These are phyloP conservation scores for Agonum fuliginosum DNA, from an alignment of 2,888 invertebrate genomes.

Conservation along the genomic window DNA sequence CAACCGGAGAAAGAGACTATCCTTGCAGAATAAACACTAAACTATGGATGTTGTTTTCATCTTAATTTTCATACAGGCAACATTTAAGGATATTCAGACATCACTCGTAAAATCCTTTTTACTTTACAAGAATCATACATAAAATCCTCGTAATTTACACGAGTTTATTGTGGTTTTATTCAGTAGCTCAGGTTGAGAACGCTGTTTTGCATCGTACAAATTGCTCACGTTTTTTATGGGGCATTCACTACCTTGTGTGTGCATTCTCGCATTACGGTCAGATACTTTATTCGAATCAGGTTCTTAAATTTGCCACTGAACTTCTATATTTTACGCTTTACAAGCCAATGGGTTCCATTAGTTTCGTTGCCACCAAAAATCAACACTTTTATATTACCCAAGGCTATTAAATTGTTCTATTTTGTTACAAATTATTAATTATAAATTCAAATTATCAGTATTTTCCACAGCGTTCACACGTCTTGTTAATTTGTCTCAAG, in stretches of 20 bases:
- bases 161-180: slow-evolving; percentile 35
- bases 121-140: slow-evolving; percentile 30
- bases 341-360: too few relatives aligned
- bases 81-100: not conserved
- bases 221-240: slow-evolving; percentile 4
- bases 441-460: too few relatives aligned
- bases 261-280: slow-evolving; percentile 24
- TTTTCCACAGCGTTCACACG: too few relatives aligned
- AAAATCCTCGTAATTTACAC: slow-evolving; percentile 30
- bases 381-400: too few relatives aligned
- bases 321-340: too few relatives aligned
- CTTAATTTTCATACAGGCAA: slow-evolving; percentile 25
- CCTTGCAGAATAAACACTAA: not conserved
- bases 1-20: not conserved
- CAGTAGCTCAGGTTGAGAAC: slow-evolving; percentile 23
- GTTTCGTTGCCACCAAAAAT: too few relatives aligned
- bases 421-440: too few relatives aligned
- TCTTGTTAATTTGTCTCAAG: too few relatives aligned
- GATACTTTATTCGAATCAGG: too few relatives aligned
- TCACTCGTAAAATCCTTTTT: slow-evolving; percentile 19
- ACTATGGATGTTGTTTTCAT: not conserved
- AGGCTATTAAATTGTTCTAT: too few relatives aligned
- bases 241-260: slow-evolving; percentile 3
- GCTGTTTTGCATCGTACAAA: slow-evolving; percentile 25
- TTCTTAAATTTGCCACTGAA: too few relatives aligned